Conservation (phyloP, 2,888 invertebrate genomes). For the Andrena bicolor region DNA sequence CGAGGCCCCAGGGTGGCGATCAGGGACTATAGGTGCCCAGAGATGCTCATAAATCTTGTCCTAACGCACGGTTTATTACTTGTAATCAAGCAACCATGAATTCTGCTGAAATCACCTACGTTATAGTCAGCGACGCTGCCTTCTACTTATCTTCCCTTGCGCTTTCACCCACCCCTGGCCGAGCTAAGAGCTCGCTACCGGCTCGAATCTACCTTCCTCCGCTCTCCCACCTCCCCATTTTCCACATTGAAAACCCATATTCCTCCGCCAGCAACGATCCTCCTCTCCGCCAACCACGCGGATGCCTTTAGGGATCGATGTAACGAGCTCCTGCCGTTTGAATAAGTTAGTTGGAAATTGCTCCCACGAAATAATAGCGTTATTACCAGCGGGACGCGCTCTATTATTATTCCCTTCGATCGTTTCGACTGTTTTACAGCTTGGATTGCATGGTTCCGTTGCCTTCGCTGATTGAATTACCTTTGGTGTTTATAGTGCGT, state of each 20-base stretch:
- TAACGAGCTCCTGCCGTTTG: conserved; percentile 34
- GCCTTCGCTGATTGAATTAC: conserved; percentile 11
- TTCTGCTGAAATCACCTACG: conserved; percentile 84
- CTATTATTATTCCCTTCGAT: conserved; percentile 10
- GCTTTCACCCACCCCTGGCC: conserved; percentile 61
- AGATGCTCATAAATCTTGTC: conserved; percentile 84
- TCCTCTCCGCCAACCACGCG: conserved; percentile 3
- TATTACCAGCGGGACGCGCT: conserved; percentile 1
- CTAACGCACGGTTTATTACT: conserved; percentile 84
- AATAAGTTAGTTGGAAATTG: conserved; percentile 25
- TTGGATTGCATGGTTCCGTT: neutral
- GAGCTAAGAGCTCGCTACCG: conserved; percentile 48
- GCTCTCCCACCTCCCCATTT: neutral
- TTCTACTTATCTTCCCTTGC: conserved; percentile 79
- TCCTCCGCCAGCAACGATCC: neutral
- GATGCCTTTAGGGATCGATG: neutral
- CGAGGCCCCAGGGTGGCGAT: conserved; percentile 78
- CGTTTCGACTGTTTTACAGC: neutral
- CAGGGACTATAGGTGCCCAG: conserved; percentile 80
- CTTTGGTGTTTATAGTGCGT: neutral
- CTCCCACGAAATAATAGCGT: conserved; percentile 14
- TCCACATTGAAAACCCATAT: neutral
- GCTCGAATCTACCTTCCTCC: neutral
- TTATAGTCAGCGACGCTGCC: conserved; percentile 75
- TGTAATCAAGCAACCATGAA: conserved; percentile 85